Evolutionary conservation across 2,888 invertebrate species (phyloP).

Genomic region (Ormyrus nitidulus): DNA sequence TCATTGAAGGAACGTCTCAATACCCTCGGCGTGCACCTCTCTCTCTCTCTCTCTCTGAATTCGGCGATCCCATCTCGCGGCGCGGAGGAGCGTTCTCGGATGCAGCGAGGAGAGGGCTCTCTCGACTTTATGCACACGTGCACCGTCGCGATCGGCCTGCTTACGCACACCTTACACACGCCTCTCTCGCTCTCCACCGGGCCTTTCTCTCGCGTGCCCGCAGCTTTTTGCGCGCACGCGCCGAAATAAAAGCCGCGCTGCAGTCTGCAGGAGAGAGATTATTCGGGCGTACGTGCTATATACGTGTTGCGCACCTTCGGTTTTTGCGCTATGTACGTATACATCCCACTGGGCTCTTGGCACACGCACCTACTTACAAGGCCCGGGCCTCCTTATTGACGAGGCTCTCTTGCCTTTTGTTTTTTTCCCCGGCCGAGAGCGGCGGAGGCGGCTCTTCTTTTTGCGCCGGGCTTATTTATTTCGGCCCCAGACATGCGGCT

Average conservation of each 20-base stretch:
- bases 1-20: slow-evolving; percentile 42
- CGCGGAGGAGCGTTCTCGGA: not conserved
- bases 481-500: not conserved
- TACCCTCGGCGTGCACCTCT: not conserved
- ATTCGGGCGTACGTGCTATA: not conserved
- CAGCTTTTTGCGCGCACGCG: slow-evolving; percentile 5
- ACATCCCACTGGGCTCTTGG: slow-evolving; percentile 50
- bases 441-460: too few relatives aligned
- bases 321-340: slow-evolving; percentile 31
- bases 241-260: not conserved
- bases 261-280: not conserved
- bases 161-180: slow-evolving; percentile 4
- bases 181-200: not conserved
- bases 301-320: not conserved
- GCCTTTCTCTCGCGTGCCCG: not conserved
- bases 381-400: not conserved
- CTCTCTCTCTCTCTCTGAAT: too few relatives aligned
- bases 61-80: too few relatives aligned
- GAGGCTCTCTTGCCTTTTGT: not conserved
- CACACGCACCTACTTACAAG: slow-evolving; percentile 54
- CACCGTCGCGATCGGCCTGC: slow-evolving; percentile 28
- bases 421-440: not conserved
- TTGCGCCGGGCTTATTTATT: too few relatives aligned
- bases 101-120: too few relatives aligned
- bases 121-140: not conserved